These are phyloP conservation scores for Cydia splendana DNA, from an alignment of 1,140 invertebrate species.

Conservation along the genomic window DNA sequence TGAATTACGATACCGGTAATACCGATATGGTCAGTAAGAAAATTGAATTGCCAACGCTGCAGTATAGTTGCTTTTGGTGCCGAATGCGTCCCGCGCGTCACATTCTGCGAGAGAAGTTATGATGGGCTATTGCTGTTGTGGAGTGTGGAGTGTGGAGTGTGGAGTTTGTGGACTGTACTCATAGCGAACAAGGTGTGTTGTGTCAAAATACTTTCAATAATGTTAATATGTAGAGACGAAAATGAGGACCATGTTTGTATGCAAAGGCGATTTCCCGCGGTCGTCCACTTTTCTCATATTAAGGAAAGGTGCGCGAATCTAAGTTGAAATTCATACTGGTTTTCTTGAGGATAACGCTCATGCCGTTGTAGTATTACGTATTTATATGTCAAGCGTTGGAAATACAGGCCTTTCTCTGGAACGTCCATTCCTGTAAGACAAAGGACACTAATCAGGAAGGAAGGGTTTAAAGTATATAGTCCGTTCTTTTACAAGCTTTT, in stretches of 20 bases:
- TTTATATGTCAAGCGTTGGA: neutral
- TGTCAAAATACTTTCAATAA: neutral
- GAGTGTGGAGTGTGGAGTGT: constrained; percentile 34
- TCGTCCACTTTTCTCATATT: no score
- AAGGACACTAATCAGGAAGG: neutral
- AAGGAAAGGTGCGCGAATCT: no score
- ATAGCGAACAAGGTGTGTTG: neutral
- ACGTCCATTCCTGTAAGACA: constrained; percentile 7
- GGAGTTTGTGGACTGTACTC: constrained; percentile 14
- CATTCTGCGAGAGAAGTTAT: constrained; percentile 59
- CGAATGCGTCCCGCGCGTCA: constrained; percentile 67
- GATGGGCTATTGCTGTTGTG: constrained; percentile 56
- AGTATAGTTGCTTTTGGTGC: constrained; percentile 64
- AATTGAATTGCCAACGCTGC: constrained; percentile 65
- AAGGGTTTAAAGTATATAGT: neutral
- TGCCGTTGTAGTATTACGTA: neutral
- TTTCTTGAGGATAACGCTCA: neutral
- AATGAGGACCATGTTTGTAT: no score
- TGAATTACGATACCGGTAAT: constrained; percentile 37
- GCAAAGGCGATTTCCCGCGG: no score
- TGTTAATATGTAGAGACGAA: no score
- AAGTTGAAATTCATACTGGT: no score
- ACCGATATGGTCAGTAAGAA: constrained; percentile 67
- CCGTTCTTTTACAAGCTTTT: no score
- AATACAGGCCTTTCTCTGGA: neutral